phyloP scores from a whole-genome alignment of 2,888 invertebrate genomes.

The Nesidiocoris tenuis region DNA sequence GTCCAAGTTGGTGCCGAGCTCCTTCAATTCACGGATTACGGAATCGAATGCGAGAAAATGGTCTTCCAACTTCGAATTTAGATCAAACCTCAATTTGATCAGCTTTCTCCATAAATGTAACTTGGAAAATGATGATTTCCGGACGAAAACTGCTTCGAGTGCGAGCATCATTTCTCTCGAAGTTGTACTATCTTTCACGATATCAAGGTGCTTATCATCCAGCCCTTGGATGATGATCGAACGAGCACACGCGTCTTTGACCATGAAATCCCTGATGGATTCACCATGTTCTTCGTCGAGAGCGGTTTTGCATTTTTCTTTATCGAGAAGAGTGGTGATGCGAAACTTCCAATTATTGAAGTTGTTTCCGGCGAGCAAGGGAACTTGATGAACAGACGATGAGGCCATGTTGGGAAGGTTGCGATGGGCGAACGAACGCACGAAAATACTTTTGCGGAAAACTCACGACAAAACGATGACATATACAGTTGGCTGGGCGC shows the following conservation, averaged over 20 bases:
- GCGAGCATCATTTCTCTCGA: not conserved
- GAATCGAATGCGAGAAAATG: conserved; percentile 41
- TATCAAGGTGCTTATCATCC: conserved; percentile 23
- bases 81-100: conserved; percentile 10
- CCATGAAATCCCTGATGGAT: not conserved
- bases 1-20: conserved; percentile 28
- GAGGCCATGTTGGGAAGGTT: too few relatives aligned
- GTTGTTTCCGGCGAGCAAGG: too few relatives aligned
- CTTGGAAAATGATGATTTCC: conserved; percentile 26
- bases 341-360: conserved; percentile 35
- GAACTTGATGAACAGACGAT: too few relatives aligned
- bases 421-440: too few relatives aligned
- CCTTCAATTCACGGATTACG: conserved; percentile 29
- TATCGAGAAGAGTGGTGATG: conserved; percentile 11
- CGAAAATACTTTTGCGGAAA: too few relatives aligned
- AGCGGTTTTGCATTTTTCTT: not conserved
- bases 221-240: conserved; percentile 15
- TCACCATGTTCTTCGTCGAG: not conserved
- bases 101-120: conserved; percentile 30
- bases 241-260: conserved; percentile 13
- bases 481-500: too few relatives aligned
- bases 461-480: too few relatives aligned
- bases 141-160: conserved; percentile 22
- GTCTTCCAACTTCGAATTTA: conserved; percentile 30
- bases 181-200: not conserved